phyloP scores from a whole-genome alignment of 2,113 vertebrate species.

The Andinoacara biseriatus region DNA sequence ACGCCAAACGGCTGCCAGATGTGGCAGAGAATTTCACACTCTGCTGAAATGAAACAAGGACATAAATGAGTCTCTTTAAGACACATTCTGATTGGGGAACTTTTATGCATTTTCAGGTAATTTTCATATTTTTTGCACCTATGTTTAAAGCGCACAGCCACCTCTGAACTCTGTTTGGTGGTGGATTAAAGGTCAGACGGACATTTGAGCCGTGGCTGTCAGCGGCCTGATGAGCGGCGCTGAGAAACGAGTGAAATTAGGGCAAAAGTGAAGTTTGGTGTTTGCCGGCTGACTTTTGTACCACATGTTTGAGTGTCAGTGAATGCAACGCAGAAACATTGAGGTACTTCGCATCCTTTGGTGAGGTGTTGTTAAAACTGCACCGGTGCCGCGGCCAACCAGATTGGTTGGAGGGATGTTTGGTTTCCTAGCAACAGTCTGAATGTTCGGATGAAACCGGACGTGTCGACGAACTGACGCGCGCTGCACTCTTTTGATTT shows the following conservation, averaged over 20 bases:
- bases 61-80: too few species aligned
- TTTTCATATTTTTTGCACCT: too few species aligned
- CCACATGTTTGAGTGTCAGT: neutral
- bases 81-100: too few species aligned
- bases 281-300: neutral
- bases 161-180: neutral
- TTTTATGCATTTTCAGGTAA: too few species aligned
- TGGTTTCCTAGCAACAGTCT: constrained; percentile 54
- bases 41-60: too few species aligned
- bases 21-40: too few species aligned
- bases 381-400: neutral
- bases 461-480: neutral
- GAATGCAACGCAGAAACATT: neutral
- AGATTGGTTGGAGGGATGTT: neutral
- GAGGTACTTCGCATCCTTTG: constrained; percentile 7
- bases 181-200: neutral
- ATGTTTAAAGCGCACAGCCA: neutral
- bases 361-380: neutral
- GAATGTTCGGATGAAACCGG: constrained; percentile 9
- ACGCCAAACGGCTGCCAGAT: neutral
- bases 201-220: neutral
- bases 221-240: neutral
- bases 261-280: neutral
- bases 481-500: constrained; percentile 12
- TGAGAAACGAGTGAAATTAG: too few species aligned